These are phyloP conservation scores for Tapirus indicus DNA, from an alignment of 2,797 vertebrate genomes.

Conservation along the genomic window DNA sequence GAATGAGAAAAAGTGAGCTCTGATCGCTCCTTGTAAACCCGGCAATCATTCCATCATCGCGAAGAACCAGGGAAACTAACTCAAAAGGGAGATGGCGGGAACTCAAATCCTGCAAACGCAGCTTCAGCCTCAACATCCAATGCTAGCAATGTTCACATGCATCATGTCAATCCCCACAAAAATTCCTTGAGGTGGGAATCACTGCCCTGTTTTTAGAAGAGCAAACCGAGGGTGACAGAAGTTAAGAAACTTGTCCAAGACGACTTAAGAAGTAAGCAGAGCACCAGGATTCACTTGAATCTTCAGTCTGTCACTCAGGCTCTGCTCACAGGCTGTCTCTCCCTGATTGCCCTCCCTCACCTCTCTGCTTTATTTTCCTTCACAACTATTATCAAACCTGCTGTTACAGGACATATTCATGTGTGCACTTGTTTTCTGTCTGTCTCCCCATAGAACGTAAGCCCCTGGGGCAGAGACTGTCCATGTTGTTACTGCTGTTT, in stretches of 20 bases:
- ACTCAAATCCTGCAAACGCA: conserved; percentile 32
- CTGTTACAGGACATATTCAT: not conserved
- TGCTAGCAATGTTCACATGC: not conserved
- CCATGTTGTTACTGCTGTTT: not conserved
- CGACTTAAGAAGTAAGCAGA: not conserved
- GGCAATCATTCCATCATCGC: conserved; percentile 8
- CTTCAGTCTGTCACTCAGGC: not conserved
- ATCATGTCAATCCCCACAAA: conserved; percentile 13
- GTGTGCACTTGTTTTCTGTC: not conserved
- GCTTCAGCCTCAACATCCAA: not conserved
- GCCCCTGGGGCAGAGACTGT: not conserved
- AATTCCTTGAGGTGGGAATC: not conserved
- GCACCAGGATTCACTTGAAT: not conserved
- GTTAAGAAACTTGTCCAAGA: not conserved
- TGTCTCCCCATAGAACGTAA: conserved; percentile 1
- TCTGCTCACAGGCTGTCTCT: not conserved
- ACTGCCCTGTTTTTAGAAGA: not conserved
- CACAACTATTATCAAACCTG: not conserved
- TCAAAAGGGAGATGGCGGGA: not conserved
- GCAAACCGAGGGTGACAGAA: not conserved
- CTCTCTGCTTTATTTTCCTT: not conserved
- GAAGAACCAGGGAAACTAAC: not conserved
- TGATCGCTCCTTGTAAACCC: not conserved
- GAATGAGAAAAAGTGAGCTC: not conserved
- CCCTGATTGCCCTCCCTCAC: not conserved